These are phyloP conservation scores for Myripristis murdjan DNA, from an alignment of 2,797 vertebrate species.

Conservation along the genomic window DNA sequence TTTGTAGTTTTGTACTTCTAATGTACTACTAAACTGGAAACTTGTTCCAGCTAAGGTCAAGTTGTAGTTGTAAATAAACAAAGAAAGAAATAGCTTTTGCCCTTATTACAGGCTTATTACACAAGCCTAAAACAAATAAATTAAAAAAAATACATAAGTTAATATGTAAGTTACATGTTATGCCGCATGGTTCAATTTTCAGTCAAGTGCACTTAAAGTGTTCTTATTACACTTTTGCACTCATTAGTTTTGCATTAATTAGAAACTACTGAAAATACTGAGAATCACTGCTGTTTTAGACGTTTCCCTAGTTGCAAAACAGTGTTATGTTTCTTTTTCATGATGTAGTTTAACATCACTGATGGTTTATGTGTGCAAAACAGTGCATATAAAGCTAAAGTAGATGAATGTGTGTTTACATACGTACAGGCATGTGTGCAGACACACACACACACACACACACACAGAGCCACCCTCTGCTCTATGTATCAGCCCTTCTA, in stretches of 20 bases:
- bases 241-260: too few species aligned
- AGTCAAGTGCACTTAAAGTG: not conserved
- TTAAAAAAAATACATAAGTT: too few species aligned
- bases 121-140: not conserved
- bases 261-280: constrained; percentile 7
- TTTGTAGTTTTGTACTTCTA: too few species aligned
- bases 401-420: constrained; percentile 61
- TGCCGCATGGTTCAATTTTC: not conserved
- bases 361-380: constrained; percentile 36
- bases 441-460: constrained; percentile 37
- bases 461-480: constrained; percentile 58
- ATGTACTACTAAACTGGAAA: too few species aligned
- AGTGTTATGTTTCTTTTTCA: constrained; percentile 41
- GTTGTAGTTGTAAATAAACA: too few species aligned
- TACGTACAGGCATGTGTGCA: constrained; percentile 54
- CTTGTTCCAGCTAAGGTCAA: too few species aligned
- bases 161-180: not conserved
- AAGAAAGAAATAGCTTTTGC: not conserved
- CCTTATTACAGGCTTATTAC: constrained; percentile 3
- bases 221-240: too few species aligned
- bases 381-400: constrained; percentile 37
- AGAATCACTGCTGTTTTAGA: constrained; percentile 30
- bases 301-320: constrained; percentile 25
- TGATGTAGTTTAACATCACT: constrained; percentile 37
- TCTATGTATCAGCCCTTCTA: constrained; percentile 77